phyloP scores from a whole-genome alignment of 2,113 vertebrate genomes.

The Solea senegalensis region DNA sequence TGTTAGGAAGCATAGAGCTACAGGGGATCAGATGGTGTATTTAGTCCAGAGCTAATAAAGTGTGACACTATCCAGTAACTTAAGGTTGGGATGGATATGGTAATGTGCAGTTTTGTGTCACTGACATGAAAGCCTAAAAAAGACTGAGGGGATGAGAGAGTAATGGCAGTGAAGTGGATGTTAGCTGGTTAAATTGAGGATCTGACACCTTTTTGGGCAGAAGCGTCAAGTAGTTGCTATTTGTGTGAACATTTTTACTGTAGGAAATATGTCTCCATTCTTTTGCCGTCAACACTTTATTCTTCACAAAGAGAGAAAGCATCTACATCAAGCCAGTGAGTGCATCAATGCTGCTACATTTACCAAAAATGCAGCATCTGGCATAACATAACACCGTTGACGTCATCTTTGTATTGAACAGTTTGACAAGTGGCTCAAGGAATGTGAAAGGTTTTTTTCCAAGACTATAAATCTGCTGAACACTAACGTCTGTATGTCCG shows the following conservation, averaged over 20 bases:
- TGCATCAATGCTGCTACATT: too few relatives aligned
- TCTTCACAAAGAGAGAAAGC: too few relatives aligned
- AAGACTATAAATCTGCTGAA: too few relatives aligned
- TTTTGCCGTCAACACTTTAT: too few relatives aligned
- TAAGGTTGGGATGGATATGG: conserved; percentile 49
- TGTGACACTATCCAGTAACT: conserved; percentile 63
- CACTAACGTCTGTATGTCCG: too few relatives aligned
- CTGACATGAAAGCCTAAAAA: conserved; percentile 44
- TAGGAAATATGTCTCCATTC: too few relatives aligned
- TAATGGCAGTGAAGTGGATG: conserved; percentile 49
- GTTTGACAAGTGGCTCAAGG: too few relatives aligned
- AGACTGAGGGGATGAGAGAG: conserved; percentile 49
- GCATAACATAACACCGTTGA: too few relatives aligned
- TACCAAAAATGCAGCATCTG: too few relatives aligned
- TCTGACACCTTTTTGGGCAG: conserved; percentile 39
- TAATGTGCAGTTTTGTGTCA: conserved; percentile 53
- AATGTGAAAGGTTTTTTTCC: too few relatives aligned
- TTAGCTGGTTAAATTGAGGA: conserved; percentile 19
- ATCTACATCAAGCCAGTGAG: too few relatives aligned
- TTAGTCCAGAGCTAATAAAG: conserved; percentile 62
- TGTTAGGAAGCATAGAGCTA: conserved; percentile 47
- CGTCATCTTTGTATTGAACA: too few relatives aligned
- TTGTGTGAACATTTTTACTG: conserved; percentile 1
- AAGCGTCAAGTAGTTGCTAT: conserved; percentile 6
- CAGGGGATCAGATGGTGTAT: conserved; percentile 45